These are phyloP conservation scores for Danaus plexippus DNA, from an alignment of 1,140 invertebrate species.

Conservation along the genomic window DNA sequence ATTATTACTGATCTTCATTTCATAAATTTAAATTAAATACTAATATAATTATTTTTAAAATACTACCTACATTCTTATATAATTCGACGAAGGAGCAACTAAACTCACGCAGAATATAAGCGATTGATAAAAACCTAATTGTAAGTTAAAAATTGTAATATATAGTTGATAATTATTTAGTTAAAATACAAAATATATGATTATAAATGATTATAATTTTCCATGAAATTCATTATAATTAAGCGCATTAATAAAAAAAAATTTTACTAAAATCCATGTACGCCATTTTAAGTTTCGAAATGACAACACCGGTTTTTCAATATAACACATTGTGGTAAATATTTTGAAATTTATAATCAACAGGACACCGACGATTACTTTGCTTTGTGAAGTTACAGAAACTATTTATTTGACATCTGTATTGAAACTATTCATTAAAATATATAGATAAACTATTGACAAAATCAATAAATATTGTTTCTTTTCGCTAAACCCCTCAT, in stretches of 20 bases:
- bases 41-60: conserved; percentile 12
- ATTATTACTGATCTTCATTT: conserved; percentile 8
- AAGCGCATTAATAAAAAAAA: conserved; percentile 49
- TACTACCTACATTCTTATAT: conserved; percentile 12
- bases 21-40: conserved; percentile 10
- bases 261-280: conserved; percentile 34
- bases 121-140: conserved; percentile 65
- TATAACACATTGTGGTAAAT: conserved; percentile 36
- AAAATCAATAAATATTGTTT: conserved; percentile 33
- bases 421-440: conserved; percentile 70
- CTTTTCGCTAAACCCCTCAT: conserved; percentile 6
- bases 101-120: conserved; percentile 38
- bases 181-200: conserved; percentile 70
- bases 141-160: conserved; percentile 69
- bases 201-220: conserved; percentile 71
- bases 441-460: conserved; percentile 71
- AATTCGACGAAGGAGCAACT: conserved; percentile 36
- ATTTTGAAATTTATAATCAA: conserved; percentile 53
- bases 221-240: conserved; percentile 67
- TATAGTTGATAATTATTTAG: conserved; percentile 70
- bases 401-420: conserved; percentile 62
- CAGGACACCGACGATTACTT: conserved; percentile 29
- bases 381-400: conserved; percentile 44
- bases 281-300: conserved; percentile 12
- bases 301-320: conserved; percentile 38